phyloP scores from a whole-genome alignment of 2,888 invertebrate species.

The Azorinus chamasolen region DNA sequence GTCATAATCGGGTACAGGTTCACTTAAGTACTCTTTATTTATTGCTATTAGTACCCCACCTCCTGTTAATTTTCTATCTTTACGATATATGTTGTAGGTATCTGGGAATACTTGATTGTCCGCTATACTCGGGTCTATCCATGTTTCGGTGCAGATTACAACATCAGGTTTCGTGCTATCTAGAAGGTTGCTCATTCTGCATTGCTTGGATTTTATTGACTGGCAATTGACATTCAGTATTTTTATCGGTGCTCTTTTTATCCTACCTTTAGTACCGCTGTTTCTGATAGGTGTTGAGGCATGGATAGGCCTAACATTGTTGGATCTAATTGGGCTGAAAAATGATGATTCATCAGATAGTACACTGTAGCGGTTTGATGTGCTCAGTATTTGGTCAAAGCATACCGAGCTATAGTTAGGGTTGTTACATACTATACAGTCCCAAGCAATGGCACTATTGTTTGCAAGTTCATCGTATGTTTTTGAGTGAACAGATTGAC shows the following conservation, averaged over 20 bases:
- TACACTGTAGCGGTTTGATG: too few relatives aligned
- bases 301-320: too few relatives aligned
- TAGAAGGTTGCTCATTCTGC: constrained; percentile 20
- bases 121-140: constrained; percentile 4
- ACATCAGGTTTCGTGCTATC: constrained; percentile 30
- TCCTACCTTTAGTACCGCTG: not conserved
- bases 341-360: too few relatives aligned
- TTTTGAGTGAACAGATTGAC: too few relatives aligned
- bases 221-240: constrained; percentile 26
- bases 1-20: constrained; percentile 1
- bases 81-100: not conserved
- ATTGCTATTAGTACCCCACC: constrained; percentile 1
- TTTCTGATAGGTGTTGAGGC: constrained; percentile 21
- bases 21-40: not conserved
- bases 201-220: constrained; percentile 4
- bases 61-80: constrained; percentile 1
- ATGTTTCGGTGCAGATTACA: constrained; percentile 25
- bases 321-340: too few relatives aligned
- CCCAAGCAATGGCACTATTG: too few relatives aligned
- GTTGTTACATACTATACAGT: not conserved
- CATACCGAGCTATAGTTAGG: not conserved
- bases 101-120: not conserved
- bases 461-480: too few relatives aligned
- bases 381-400: not conserved
- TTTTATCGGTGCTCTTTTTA: constrained; percentile 6